Percentiles rank a stretch among this genome's conserved stretches.
Conservation (phyloP, 2,113 vertebrate genomes). For the Gorilla gorilla region DNA sequence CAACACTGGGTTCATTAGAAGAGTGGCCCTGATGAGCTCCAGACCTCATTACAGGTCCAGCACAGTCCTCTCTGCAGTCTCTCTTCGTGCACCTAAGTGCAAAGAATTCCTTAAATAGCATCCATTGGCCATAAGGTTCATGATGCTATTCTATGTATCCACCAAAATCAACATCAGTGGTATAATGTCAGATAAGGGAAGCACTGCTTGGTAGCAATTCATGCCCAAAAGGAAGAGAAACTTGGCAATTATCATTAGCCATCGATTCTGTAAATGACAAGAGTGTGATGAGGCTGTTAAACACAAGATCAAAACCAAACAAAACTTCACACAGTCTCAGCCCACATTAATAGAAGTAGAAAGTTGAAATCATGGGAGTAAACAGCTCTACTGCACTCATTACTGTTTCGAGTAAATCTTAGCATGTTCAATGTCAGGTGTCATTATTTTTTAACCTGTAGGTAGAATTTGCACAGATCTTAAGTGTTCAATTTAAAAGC, state of each 20-base stretch:
- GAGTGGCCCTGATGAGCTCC: neutral
- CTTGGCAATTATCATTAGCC: neutral
- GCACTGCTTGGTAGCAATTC: neutral
- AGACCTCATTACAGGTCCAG: neutral
- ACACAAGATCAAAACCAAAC: neutral
- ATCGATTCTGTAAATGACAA: neutral
- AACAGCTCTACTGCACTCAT: neutral
- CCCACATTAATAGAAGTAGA: neutral
- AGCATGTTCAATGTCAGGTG: neutral
- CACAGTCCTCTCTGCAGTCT: neutral
- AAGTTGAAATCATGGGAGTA: neutral
- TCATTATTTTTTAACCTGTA: neutral
- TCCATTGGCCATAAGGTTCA: neutral
- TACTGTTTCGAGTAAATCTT: neutral
- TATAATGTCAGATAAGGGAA: neutral
- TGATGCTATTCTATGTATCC: neutral
- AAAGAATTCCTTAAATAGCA: neutral
- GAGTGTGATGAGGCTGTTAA: neutral
- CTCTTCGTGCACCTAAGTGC: neutral
- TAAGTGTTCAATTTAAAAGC: neutral
- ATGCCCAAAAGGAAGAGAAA: neutral
- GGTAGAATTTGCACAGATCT: neutral
- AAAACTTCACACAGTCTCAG: neutral
- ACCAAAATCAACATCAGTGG: neutral
- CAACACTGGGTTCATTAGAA: neutral